These are phyloP conservation scores for Corvus hawaiiensis DNA, from an alignment of 2,113 vertebrate species.

Conservation along the genomic window DNA sequence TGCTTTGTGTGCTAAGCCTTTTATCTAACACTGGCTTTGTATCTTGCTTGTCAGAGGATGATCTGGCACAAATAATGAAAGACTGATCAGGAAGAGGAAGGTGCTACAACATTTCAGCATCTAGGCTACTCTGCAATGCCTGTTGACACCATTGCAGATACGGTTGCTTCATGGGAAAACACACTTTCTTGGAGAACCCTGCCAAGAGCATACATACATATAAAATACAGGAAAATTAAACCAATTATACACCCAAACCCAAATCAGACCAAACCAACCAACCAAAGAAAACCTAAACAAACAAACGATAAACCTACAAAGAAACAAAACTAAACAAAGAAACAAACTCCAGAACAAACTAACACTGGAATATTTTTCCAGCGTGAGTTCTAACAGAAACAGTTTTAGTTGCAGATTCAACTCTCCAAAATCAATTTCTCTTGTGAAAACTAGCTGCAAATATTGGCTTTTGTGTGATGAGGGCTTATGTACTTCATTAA, in stretches of 20 bases:
- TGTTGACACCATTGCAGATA: neutral
- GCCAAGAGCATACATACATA: neutral
- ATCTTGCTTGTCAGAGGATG: neutral
- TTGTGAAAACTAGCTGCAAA: slow-evolving; percentile 40
- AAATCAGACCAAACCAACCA: neutral
- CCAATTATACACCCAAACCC: neutral
- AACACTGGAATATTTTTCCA: neutral
- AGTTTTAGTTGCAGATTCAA: slow-evolving; percentile 26
- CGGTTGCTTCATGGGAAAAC: neutral
- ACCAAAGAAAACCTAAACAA: neutral
- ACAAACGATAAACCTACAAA: neutral
- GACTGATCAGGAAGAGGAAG: neutral
- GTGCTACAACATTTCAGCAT: neutral
- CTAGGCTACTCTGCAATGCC: neutral
- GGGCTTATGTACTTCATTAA: slow-evolving; percentile 42
- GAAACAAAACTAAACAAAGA: neutral
- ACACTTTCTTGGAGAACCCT: neutral
- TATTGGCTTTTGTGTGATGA: slow-evolving; percentile 43
- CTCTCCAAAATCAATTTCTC: slow-evolving; percentile 32
- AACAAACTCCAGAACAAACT: neutral
- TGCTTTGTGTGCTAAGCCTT: neutral
- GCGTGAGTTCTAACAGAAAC: neutral
- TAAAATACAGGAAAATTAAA: neutral
- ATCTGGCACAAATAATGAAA: neutral
- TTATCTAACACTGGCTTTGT: neutral